phyloP scores from a whole-genome alignment of 2,888 invertebrate genomes.

The Luperina nickerlii region DNA sequence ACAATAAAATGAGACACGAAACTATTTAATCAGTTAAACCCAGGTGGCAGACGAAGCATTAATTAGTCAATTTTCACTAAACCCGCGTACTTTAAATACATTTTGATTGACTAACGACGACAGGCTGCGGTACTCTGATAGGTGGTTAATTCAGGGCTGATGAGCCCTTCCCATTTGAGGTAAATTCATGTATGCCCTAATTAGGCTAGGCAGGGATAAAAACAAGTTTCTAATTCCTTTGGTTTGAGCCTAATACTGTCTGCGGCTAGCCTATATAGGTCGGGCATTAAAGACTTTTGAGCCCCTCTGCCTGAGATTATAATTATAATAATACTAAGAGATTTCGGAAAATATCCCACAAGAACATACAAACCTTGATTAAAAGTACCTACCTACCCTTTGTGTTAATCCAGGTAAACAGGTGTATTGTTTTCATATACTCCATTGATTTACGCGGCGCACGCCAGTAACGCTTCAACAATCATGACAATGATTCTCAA shows the following conservation, averaged over 20 bases:
- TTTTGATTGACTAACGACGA: constrained; percentile 4
- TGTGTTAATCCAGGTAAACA: not conserved
- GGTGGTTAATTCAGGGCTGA: not conserved
- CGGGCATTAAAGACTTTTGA: not conserved
- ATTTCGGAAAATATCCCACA: not conserved
- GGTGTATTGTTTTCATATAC: not conserved
- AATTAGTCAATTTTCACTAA: constrained; percentile 6
- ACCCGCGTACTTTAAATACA: constrained; percentile 13
- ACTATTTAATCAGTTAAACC: constrained; percentile 11
- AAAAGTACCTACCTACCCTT: too few relatives aligned
- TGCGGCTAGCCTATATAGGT: not conserved
- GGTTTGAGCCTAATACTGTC: not conserved
- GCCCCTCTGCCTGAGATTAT: not conserved
- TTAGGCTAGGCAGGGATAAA: not conserved
- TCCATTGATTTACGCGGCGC: not conserved
- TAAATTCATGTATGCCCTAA: constrained; percentile 10
- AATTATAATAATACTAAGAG: not conserved
- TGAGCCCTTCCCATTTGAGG: not conserved
- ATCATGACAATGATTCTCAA: too few relatives aligned
- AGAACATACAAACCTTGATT: too few relatives aligned
- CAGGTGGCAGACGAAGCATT: constrained; percentile 7
- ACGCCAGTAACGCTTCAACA: not conserved
- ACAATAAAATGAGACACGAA: not conserved
- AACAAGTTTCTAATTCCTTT: not conserved
- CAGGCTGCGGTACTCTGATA: constrained; percentile 18